These are phyloP conservation scores for Periplaneta americana DNA, from an alignment of 1,140 invertebrate species.

Conservation along the genomic window DNA sequence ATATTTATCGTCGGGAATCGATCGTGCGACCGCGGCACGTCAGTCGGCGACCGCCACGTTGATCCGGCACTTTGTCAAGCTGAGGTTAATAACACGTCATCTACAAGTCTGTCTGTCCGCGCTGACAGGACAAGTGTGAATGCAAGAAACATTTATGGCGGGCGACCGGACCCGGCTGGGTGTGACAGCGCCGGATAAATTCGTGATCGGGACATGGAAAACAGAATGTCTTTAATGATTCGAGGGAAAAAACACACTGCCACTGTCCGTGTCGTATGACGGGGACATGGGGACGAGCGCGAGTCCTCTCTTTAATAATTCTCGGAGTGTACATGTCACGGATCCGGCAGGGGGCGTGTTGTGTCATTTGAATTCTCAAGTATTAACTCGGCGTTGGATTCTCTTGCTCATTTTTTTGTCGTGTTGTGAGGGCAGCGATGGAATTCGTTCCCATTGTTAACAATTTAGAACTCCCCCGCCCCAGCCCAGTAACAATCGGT, in stretches of 20 bases:
- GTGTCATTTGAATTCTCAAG: neutral
- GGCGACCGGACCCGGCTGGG: neutral
- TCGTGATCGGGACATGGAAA: neutral
- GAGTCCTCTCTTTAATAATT: neutral
- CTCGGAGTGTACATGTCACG: neutral
- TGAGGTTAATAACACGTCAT: neutral
- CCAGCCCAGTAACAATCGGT: too few species aligned
- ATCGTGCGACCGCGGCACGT: neutral
- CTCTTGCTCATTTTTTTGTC: neutral
- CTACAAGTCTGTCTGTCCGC: neutral
- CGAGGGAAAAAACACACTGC: neutral
- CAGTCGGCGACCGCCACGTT: neutral
- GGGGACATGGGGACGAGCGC: neutral
- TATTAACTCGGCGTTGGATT: neutral
- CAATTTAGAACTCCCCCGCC: neutral
- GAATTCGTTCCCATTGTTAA: neutral
- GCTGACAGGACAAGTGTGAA: neutral
- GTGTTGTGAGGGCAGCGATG: neutral
- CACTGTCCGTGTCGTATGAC: neutral
- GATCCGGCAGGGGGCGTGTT: neutral
- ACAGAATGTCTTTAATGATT: neutral
- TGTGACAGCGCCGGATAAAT: neutral
- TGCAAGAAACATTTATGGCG: neutral
- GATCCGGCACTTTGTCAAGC: neutral
- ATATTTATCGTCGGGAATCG: neutral